Conservation (phyloP, 1,140 invertebrate genomes). For the Euwallacea similis region DNA sequence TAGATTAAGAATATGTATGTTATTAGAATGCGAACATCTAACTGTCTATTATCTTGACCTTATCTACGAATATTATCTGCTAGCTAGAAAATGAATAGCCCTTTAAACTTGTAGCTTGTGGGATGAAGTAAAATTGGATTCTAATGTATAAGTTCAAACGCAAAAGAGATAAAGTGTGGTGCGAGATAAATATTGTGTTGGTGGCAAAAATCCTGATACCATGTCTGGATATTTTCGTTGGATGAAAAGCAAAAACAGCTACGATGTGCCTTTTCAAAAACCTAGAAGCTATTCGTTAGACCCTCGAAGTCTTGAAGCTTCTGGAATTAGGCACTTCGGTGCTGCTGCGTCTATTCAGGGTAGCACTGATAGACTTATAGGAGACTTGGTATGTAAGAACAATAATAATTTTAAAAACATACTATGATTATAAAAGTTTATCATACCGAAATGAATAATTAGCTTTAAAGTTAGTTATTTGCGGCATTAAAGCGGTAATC, state of each 20-base stretch:
- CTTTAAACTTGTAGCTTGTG: too few species aligned
- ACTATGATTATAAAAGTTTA: too few species aligned
- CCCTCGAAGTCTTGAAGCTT: constrained; percentile 70
- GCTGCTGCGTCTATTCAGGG: constrained; percentile 8
- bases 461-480: too few species aligned
- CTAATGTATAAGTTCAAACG: neutral
- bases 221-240: constrained; percentile 74
- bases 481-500: neutral
- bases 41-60: too few species aligned
- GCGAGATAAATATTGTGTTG: neutral
- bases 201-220: constrained; percentile 13
- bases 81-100: too few species aligned
- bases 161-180: constrained; percentile 12
- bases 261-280: constrained; percentile 62
- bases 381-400: constrained; percentile 32
- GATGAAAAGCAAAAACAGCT: constrained; percentile 67
- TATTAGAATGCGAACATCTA: too few species aligned
- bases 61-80: too few species aligned
- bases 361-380: constrained; percentile 18
- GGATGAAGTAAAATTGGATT: too few species aligned
- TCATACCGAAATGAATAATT: too few species aligned
- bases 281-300: constrained; percentile 77
- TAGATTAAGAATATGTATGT: too few species aligned
- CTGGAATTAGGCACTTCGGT: constrained; percentile 62
- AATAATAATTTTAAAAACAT: too few species aligned